Evolutionary conservation across 2,113 vertebrate genomes (phyloP), one percentile per base, ranked within the genome.

Genomic region (Myxocyprinus asiaticus): DNA sequence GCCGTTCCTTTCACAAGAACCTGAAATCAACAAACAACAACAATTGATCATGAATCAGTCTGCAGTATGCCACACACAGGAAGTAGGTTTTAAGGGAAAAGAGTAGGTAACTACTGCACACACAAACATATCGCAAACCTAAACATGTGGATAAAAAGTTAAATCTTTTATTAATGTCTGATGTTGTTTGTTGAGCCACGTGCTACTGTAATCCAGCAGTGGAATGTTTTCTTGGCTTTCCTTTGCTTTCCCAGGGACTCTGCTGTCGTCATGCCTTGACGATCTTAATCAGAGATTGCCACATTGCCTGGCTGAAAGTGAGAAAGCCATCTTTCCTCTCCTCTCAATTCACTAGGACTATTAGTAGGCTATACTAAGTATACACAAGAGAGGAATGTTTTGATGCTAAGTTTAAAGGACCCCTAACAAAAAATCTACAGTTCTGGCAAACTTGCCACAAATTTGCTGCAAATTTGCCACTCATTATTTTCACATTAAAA

Each of bases 1-100:
- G 14, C 93, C 94, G 10, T 92, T 91, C 5, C 92, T 92, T 79
- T 91, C 82, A 14, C 98, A 99, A 76, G 85, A 93, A 91, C 88
- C 92, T 93, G 84, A 80, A 82, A 86, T 75, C 53, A 70, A 8
- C 76, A 89, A 79, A 87, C 0, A 59, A 82, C 11, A 8, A 42
- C 2, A 70, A 58, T 62, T 86, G 62, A 84, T n/a, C 56, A 56
- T 47, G 7, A 70, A 61, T 79, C 48, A 70, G 5, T 65, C 7
- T n/a, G 33, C 55, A 5, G 17, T 51, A 59, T 33, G 15, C 68
- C 45, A 67, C 33, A 83, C 44, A 71, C 43, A 12, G 9, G 8
- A 62, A 17, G 22, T 15, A 51, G n/a, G 22, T 10, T 9, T 50
- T 67, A 14, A 43, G 45, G 47, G 22, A 3, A 33, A 65, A 47